Evolutionary conservation across 2,888 invertebrate species (phyloP).

Genomic region (Anthophora plumipes): DNA sequence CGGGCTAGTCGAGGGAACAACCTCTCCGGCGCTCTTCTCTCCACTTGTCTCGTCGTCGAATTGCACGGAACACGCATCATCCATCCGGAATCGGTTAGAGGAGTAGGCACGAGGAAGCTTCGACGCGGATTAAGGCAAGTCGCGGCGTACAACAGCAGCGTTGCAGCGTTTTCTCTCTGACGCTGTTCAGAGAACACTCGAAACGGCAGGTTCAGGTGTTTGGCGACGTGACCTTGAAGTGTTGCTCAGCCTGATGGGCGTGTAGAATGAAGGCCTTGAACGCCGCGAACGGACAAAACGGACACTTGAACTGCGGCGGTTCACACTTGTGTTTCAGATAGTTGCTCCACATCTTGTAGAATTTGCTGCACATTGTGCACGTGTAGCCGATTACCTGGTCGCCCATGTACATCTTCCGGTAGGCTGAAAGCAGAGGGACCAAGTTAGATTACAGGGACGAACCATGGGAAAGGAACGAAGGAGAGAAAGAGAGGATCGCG

Average conservation of each 20-base stretch:
- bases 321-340: constrained; percentile 84
- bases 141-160: not conserved
- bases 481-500: not conserved
- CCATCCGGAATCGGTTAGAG: not conserved
- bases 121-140: constrained; percentile 67
- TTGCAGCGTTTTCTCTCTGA: constrained; percentile 21
- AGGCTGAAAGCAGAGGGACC: constrained; percentile 81
- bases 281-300: constrained; percentile 83
- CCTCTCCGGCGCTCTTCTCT: too few relatives aligned
- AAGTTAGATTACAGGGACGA: constrained; percentile 55
- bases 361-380: constrained; percentile 84
- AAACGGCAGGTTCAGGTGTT: constrained; percentile 74
- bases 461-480: not conserved
- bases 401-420: constrained; percentile 84
- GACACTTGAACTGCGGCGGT: constrained; percentile 83
- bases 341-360: constrained; percentile 85
- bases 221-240: constrained; percentile 82
- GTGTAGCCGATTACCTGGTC: constrained; percentile 84
- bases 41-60: constrained; percentile 2
- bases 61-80: not conserved
- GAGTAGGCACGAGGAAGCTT: constrained; percentile 53
- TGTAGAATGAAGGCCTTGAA: constrained; percentile 84
- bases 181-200: constrained; percentile 13
- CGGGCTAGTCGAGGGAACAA: too few relatives aligned
- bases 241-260: constrained; percentile 84